Evolutionary conservation across 2,797 vertebrate species (phyloP).

Genomic region (Enteromius anoplus): DNA sequence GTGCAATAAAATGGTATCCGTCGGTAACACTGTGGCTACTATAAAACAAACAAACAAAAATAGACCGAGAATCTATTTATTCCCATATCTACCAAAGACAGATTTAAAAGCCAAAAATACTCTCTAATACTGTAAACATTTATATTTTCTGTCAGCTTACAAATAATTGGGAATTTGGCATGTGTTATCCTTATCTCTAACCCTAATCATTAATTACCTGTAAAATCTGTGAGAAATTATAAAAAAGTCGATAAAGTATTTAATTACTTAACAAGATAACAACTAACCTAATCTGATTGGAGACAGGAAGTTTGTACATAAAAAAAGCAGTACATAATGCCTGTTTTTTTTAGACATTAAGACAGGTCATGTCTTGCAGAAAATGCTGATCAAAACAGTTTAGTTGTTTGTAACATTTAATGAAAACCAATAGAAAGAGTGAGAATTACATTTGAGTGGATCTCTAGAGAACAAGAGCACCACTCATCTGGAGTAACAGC

Average conservation of each 20-base stretch:
- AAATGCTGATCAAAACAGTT: constrained; percentile 22
- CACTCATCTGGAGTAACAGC: constrained; percentile 17
- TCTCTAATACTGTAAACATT: background rate
- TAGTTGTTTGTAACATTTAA: constrained; percentile 20
- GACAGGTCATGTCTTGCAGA: background rate
- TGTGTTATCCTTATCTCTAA: background rate
- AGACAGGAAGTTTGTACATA: background rate
- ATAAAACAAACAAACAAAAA: background rate
- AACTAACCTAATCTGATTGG: background rate
- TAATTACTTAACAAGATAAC: background rate
- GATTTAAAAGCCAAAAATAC: background rate
- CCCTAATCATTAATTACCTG: background rate
- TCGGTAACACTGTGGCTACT: background rate
- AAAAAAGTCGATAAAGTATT: background rate
- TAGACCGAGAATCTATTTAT: background rate
- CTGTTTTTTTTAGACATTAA: background rate
- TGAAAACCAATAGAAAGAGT: background rate
- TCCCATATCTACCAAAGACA: background rate
- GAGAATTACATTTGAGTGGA: constrained; percentile 3
- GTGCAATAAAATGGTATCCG: background rate
- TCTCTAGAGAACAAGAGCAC: constrained; percentile 24
- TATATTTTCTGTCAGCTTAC: background rate
- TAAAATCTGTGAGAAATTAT: background rate
- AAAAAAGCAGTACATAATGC: background rate
- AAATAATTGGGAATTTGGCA: background rate